These are phyloP conservation scores for Rhinogobio ventralis DNA, from an alignment of 2,797 vertebrate genomes.

Conservation along the genomic window DNA sequence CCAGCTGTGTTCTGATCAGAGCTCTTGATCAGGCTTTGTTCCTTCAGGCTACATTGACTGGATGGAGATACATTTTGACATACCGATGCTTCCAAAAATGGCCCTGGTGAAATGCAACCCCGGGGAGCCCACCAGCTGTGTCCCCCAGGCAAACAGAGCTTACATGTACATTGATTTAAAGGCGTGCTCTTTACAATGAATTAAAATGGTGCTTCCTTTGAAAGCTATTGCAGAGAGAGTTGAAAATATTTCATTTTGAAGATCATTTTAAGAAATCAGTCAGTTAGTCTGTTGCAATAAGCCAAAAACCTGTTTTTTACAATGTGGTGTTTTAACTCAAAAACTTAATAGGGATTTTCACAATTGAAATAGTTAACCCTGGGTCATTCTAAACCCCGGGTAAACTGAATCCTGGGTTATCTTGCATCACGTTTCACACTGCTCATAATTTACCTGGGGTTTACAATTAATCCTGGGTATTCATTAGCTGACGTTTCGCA, in stretches of 20 bases:
- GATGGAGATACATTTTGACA: slow-evolving; percentile 48
- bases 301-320: background rate
- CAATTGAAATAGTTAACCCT: too few relatives aligned
- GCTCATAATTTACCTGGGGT: too few relatives aligned
- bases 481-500: too few relatives aligned
- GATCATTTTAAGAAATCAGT: background rate
- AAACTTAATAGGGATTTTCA: too few relatives aligned
- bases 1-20: slow-evolving; percentile 43
- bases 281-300: background rate
- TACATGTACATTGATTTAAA: slow-evolving; percentile 21
- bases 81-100: slow-evolving; percentile 39
- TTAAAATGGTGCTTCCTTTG: background rate
- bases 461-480: too few relatives aligned
- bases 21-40: slow-evolving; percentile 45
- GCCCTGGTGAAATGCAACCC: slow-evolving; percentile 40
- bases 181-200: background rate
- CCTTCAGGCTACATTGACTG: slow-evolving; percentile 44
- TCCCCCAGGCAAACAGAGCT: background rate
- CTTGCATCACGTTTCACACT: too few relatives aligned
- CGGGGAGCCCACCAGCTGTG: slow-evolving; percentile 25
- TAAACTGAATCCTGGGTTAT: too few relatives aligned
- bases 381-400: too few relatives aligned
- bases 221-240: background rate
- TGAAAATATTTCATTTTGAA: background rate
- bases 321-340: background rate